phyloP scores from a whole-genome alignment of 1,140 invertebrate species.

The Aphis gossypii region DNA sequence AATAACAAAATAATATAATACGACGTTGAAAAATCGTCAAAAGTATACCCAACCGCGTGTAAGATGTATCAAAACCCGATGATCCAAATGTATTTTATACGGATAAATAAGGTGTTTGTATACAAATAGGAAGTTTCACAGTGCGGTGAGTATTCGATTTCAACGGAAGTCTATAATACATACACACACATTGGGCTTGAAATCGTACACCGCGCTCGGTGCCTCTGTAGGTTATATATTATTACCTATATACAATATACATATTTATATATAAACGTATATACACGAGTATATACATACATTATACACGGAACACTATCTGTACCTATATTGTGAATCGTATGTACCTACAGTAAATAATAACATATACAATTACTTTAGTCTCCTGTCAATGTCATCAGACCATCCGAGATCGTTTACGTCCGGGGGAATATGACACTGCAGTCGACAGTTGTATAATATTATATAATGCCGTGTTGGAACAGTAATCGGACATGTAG shows the following conservation, averaged over 20 bases:
- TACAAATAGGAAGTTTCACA: not conserved
- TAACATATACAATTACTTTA: not conserved
- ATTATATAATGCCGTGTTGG: not conserved
- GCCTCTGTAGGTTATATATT: not conserved
- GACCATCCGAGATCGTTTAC: not conserved
- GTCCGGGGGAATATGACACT: not conserved
- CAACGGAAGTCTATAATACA: not conserved
- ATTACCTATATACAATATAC: not conserved
- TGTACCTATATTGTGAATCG: not conserved
- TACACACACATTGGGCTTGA: not conserved
- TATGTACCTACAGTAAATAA: not conserved
- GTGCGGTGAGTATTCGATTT: not conserved
- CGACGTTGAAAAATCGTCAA: not conserved
- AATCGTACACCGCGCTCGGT: not conserved
- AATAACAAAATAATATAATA: slow-evolving; percentile 5
- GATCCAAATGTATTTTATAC: not conserved
- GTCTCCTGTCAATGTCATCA: not conserved
- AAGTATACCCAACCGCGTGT: not conserved
- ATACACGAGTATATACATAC: too few species aligned
- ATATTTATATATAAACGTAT: too few species aligned
- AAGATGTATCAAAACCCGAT: not conserved
- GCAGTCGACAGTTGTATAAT: not conserved
- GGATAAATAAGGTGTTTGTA: not conserved
- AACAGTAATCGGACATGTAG: not conserved
- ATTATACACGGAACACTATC: not conserved